Conservation (phyloP, 2,113 vertebrate species). For the Smithornis capensis region DNA sequence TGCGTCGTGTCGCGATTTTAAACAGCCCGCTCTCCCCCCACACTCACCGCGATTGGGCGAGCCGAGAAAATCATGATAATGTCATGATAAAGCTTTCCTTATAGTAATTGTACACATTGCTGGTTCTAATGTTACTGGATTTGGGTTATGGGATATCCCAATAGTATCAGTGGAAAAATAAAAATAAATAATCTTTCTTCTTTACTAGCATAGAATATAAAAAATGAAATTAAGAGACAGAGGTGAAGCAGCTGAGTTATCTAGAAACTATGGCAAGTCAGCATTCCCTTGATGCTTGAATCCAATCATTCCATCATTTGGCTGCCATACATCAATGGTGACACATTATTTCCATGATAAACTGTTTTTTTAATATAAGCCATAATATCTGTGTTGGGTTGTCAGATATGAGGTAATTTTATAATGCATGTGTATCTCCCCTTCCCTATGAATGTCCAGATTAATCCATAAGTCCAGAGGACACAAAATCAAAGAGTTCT, state of each 20-base stretch:
- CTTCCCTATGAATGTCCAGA: not conserved
- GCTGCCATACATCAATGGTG: not conserved
- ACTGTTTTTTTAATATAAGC: not conserved
- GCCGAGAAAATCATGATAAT: too few relatives aligned
- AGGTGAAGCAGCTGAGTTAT: not conserved
- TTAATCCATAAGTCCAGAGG: not conserved
- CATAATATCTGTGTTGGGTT: not conserved
- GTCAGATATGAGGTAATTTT: constrained; percentile 2
- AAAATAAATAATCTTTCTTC: not conserved
- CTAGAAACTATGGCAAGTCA: not conserved
- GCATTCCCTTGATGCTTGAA: not conserved
- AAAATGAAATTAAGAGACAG: not conserved
- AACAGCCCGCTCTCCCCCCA: too few relatives aligned
- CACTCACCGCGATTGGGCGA: too few relatives aligned
- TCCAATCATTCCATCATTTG: not conserved
- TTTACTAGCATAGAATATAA: not conserved
- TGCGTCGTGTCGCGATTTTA: too few relatives aligned
- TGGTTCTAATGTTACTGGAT: not conserved
- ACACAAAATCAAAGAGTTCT: not conserved
- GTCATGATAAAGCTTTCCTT: not conserved
- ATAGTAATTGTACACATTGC: not conserved
- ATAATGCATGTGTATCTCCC: not conserved
- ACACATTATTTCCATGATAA: not conserved
- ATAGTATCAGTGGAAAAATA: not conserved
- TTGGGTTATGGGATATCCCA: not conserved